phyloP scores from a whole-genome alignment of 2,888 invertebrate species.

The Cerastoderma edule region DNA sequence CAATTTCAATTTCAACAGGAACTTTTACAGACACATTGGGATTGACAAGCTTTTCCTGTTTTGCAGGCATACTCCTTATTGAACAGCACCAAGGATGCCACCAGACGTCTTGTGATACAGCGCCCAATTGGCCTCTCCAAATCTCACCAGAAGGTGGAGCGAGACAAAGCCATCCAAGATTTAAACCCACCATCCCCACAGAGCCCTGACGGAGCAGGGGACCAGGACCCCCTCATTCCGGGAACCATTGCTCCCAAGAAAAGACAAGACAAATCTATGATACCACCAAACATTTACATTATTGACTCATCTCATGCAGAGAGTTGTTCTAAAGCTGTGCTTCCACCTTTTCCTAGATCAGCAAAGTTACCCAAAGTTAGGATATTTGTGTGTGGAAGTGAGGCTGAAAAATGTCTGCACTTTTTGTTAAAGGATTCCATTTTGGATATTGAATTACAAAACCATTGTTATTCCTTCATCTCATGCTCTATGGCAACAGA shows the following conservation, averaged over 20 bases:
- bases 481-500: constrained; percentile 64
- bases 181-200: constrained; percentile 34
- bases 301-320: constrained; percentile 26
- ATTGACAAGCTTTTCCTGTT: too few relatives aligned
- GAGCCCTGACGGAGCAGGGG: constrained; percentile 11
- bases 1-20: too few relatives aligned
- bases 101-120: constrained; percentile 67
- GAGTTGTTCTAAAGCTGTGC: background rate
- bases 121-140: constrained; percentile 67
- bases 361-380: constrained; percentile 68
- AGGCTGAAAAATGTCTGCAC: constrained; percentile 61
- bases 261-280: constrained; percentile 15
- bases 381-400: constrained; percentile 70
- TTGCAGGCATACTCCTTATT: constrained; percentile 54
- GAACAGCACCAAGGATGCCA: constrained; percentile 34
- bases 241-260: constrained; percentile 47
- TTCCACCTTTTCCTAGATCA: constrained; percentile 49
- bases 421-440: constrained; percentile 53
- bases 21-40: too few relatives aligned
- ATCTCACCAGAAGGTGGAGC: constrained; percentile 30
- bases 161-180: constrained; percentile 11
- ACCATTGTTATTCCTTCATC: constrained; percentile 48
- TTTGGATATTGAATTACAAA: constrained; percentile 35
- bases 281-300: constrained; percentile 50
- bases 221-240: constrained; percentile 53